Conservation (phyloP, 2,113 vertebrate genomes). For the Psilopogon haemacephalus region DNA sequence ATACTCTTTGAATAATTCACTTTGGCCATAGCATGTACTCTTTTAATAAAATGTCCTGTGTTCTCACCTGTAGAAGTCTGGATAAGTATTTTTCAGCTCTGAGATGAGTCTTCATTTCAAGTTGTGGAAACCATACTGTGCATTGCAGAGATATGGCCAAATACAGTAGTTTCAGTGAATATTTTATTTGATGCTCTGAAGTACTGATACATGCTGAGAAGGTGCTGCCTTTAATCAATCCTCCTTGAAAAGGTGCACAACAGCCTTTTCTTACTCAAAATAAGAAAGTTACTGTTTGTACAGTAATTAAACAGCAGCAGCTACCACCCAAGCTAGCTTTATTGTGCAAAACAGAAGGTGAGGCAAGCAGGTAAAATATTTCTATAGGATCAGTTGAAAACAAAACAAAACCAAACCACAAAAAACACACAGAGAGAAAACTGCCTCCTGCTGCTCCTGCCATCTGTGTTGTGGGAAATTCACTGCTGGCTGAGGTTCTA, state of each 20-base stretch:
- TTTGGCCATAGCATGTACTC: neutral
- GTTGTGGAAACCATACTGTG: neutral
- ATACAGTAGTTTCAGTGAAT: neutral
- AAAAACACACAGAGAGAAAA: neutral
- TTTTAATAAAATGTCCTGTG: neutral
- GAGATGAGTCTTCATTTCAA: neutral
- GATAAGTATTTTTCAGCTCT: neutral
- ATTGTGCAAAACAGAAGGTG: neutral
- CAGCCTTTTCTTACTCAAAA: neutral
- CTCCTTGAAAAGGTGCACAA: neutral
- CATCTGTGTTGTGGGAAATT: accelerated
- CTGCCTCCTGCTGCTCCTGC: neutral
- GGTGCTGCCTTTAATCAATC: neutral
- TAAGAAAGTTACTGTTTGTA: neutral
- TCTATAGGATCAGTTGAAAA: neutral
- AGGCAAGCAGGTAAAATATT: neutral
- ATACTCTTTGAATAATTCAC: neutral
- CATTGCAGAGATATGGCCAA: neutral
- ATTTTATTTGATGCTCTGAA: neutral
- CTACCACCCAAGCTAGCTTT: neutral
- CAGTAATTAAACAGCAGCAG: neutral
- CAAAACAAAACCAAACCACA: neutral
- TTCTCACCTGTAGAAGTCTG: neutral
- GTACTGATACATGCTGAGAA: neutral
- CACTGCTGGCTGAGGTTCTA: neutral